Evolutionary conservation across 2,888 invertebrate species (phyloP).

Genomic region (Drosophila helvetica): DNA sequence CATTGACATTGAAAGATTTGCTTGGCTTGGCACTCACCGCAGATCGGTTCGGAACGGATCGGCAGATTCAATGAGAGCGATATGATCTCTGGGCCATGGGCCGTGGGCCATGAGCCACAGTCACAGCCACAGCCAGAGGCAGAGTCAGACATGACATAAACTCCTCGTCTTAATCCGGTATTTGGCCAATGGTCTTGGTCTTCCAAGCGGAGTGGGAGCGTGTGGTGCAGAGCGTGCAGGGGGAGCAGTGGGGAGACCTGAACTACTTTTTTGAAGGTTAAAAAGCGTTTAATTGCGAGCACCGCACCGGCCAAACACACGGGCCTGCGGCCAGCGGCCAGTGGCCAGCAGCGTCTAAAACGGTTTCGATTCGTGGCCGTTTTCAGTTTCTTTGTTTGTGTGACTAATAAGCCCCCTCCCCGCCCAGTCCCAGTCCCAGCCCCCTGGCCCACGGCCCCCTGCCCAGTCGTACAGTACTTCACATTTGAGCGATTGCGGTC

Average conservation of each 20-base stretch:
- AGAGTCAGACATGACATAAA: conserved; percentile 30
- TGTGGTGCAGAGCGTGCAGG: background rate
- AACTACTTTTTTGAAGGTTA: conserved; percentile 80
- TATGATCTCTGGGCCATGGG: conserved; percentile 27
- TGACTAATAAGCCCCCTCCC: conserved; percentile 49
- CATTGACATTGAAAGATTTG: conserved; percentile 78
- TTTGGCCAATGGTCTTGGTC: conserved; percentile 43
- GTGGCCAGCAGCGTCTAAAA: too few relatives aligned
- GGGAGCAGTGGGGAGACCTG: conserved; percentile 56
- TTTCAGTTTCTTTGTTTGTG: conserved; percentile 49
- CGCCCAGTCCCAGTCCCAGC: conserved; percentile 24
- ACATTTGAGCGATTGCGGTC: conserved; percentile 81
- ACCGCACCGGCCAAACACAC: conserved; percentile 4
- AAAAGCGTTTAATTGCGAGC: conserved; percentile 69
- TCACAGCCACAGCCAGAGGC: conserved; percentile 7
- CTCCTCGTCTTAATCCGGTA: conserved; percentile 67
- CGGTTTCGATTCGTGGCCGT: conserved; percentile 51
- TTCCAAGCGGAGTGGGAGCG: background rate
- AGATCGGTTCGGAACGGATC: conserved; percentile 29
- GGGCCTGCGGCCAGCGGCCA: too few relatives aligned
- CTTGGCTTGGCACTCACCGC: conserved; percentile 42
- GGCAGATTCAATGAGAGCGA: conserved; percentile 53
- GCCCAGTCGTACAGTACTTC: conserved; percentile 53
- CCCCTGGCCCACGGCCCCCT: conserved; percentile 21
- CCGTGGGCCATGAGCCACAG: conserved; percentile 9